These are phyloP conservation scores for Holacanthus passer DNA, from an alignment of 2,113 vertebrate species.

Conservation along the genomic window DNA sequence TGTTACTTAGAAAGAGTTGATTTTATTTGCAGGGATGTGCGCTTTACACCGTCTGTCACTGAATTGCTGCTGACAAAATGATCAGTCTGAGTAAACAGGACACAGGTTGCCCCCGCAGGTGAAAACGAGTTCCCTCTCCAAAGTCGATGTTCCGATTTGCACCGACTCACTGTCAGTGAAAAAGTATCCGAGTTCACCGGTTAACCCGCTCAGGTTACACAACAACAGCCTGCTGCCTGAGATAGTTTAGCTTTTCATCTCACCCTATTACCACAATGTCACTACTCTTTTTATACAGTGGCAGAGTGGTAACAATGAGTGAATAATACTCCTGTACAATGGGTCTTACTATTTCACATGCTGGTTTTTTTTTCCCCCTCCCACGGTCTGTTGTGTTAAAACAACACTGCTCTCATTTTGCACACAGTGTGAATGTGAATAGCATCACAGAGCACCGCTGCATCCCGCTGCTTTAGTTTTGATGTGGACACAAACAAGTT, in stretches of 20 bases:
- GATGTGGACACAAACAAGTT: conserved; percentile 71
- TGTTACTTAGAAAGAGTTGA: conserved; percentile 81
- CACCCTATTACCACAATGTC: conserved; percentile 66
- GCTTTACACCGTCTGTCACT: conserved; percentile 64
- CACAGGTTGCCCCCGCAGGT: conserved; percentile 55
- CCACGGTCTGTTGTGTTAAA: conserved; percentile 76
- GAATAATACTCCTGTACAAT: conserved; percentile 80
- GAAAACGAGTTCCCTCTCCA: conserved; percentile 50
- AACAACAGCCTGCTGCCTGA: conserved; percentile 70
- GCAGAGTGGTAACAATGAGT: conserved; percentile 75
- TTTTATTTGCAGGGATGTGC: conserved; percentile 81
- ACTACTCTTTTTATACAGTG: conserved; percentile 73
- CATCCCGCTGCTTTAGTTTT: conserved; percentile 69
- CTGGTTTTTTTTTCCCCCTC: conserved; percentile 63
- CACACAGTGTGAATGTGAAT: conserved; percentile 77
- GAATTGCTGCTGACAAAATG: conserved; percentile 74
- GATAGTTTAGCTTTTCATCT: conserved; percentile 71
- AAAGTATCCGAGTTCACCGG: conserved; percentile 56
- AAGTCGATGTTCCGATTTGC: conserved; percentile 38
- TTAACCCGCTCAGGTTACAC: conserved; percentile 71
- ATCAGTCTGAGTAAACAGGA: conserved; percentile 67
- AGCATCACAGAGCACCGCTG: conserved; percentile 67
- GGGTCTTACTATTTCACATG: conserved; percentile 78
- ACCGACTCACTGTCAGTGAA: conserved; percentile 56
- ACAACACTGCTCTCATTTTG: conserved; percentile 77